A percentile compares a stretch with the other conserved stretches of the same genome.
phyloP scores from a whole-genome alignment of 2,797 vertebrate species.

The Pseudomugil tenellus region DNA sequence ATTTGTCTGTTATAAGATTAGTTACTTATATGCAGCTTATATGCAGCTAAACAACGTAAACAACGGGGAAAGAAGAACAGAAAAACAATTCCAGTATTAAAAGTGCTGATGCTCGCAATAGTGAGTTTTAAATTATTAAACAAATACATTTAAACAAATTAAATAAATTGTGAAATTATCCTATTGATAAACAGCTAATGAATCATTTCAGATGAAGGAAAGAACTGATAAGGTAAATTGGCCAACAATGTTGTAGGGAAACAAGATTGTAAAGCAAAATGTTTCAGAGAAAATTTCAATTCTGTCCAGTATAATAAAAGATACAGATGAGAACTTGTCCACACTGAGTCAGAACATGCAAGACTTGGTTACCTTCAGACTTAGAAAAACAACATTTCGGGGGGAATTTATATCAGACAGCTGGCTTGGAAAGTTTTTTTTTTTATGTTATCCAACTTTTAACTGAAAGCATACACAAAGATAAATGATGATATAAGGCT shows the following conservation, averaged over 20 bases:
- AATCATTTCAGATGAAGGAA: not conserved
- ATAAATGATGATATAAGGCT: conserved; percentile 39
- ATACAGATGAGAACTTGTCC: conserved; percentile 18
- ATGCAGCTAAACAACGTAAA: too few species aligned
- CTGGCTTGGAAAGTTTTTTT: conserved; percentile 2
- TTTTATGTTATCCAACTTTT: conserved; percentile 1
- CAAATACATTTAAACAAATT: too few species aligned
- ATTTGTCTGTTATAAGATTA: too few species aligned
- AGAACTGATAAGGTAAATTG: not conserved
- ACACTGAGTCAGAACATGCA: conserved; percentile 6
- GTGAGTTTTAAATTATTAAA: too few species aligned
- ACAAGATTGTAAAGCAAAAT: not conserved
- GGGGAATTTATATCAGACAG: not conserved
- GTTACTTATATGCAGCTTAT: too few species aligned
- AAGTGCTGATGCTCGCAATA: too few species aligned
- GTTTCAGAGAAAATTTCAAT: not conserved
- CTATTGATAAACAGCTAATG: too few species aligned
- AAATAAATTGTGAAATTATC: too few species aligned
- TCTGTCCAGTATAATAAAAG: not conserved
- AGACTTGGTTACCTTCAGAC: not conserved
- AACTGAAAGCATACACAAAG: conserved; percentile 21
- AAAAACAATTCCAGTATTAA: too few species aligned
- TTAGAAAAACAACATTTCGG: not conserved
- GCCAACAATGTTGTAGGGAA: not conserved
- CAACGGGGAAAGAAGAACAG: too few species aligned